Conservation (phyloP, 2,888 invertebrate genomes). For the Acronicta aceris region DNA sequence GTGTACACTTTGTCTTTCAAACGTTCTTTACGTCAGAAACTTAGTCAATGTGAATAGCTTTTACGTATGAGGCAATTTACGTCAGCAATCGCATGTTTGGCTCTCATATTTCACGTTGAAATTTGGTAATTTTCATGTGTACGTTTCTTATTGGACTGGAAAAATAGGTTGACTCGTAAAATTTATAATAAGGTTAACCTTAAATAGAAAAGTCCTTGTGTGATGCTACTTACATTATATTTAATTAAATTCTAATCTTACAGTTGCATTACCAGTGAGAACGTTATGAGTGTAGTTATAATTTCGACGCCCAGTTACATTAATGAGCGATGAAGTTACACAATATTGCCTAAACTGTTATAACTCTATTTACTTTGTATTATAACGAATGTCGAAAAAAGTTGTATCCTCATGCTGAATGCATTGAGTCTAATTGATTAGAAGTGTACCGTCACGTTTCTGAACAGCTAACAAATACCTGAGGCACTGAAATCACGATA, state of each 20-base stretch:
- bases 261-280: slow-evolving; percentile 2
- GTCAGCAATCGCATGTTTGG: slow-evolving; percentile 61
- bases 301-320: slow-evolving; percentile 7
- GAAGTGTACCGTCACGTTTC: slow-evolving; percentile 39
- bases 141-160: slow-evolving; percentile 26
- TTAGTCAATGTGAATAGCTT: slow-evolving; percentile 59
- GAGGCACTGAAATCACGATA: neutral
- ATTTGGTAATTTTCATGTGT: slow-evolving; percentile 47
- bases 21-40: slow-evolving; percentile 62
- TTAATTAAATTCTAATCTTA: slow-evolving; percentile 2
- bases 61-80: slow-evolving; percentile 61
- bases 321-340: slow-evolving; percentile 9
- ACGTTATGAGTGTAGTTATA: neutral
- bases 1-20: slow-evolving; percentile 55
- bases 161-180: slow-evolving; percentile 39
- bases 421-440: slow-evolving; percentile 53
- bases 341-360: slow-evolving; percentile 2
- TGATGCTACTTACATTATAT: slow-evolving; percentile 9
- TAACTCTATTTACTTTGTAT: no score
- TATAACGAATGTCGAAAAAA: slow-evolving; percentile 31
- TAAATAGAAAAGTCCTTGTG: slow-evolving; percentile 17
- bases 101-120: slow-evolving; percentile 54
- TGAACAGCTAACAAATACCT: slow-evolving; percentile 12
- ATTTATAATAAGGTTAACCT: slow-evolving; percentile 19
- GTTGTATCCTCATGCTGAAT: slow-evolving; percentile 44